These are phyloP conservation scores for Caenorhabditis macrosperma DNA, from an alignment of 2,888 invertebrate genomes.

Conservation along the genomic window DNA sequence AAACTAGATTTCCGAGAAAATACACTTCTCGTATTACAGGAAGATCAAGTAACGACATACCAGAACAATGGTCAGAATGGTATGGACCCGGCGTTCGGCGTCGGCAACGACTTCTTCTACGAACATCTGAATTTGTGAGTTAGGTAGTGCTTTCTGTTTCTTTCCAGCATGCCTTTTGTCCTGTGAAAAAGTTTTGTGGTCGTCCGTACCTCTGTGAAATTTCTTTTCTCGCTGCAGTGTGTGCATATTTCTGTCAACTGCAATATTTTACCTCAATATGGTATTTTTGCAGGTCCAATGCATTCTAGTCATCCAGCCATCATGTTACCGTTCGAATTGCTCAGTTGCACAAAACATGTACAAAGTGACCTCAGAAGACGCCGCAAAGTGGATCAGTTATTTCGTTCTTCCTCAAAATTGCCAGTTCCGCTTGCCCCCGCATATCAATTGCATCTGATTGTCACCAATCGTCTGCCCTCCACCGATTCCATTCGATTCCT, in stretches of 20 bases:
- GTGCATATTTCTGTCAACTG: neutral
- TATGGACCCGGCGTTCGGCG: constrained; percentile 41
- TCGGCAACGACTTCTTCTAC: constrained; percentile 58
- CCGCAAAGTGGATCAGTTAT: constrained; percentile 21
- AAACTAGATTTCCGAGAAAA: neutral
- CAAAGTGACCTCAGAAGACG: constrained; percentile 28
- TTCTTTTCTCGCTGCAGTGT: neutral
- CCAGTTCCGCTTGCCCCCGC: constrained; percentile 49
- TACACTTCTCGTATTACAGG: too few relatives aligned
- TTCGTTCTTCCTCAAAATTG: constrained; percentile 9
- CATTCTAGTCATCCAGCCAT: constrained; percentile 25
- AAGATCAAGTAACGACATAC: constrained; percentile 53
- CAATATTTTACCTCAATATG: too few relatives aligned
- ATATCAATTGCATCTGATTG: constrained; percentile 31
- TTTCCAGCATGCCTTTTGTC: constrained; percentile 22
- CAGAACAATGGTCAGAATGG: constrained; percentile 40
- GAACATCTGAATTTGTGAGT: constrained; percentile 58
- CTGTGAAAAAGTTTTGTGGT: neutral
- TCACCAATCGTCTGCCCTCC: neutral
- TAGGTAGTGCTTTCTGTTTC: constrained; percentile 47
- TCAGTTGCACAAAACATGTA: constrained; percentile 42
- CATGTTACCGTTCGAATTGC: constrained; percentile 2
- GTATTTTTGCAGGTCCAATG: constrained; percentile 41
- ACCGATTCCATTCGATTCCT: neutral
- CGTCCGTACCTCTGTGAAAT: neutral